A percentile compares a stretch with the other conserved stretches of the same genome.
Evolutionary conservation across 1,140 invertebrate genomes (phyloP).

Genomic region (Ephestia elutella): DNA sequence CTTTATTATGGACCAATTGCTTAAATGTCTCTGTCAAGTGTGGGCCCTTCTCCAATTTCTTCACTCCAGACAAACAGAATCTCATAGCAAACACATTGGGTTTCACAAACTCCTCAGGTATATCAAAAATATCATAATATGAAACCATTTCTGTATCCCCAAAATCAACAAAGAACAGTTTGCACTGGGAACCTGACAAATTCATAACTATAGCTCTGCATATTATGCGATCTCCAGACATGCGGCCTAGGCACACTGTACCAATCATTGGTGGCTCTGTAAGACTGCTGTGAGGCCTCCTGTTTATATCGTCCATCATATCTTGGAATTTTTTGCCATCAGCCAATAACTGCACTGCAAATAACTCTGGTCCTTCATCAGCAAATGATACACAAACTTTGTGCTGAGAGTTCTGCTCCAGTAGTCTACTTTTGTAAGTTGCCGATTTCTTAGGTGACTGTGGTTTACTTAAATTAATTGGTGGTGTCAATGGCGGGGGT

Average conservation of each 20-base stretch:
- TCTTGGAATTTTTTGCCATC: conserved; percentile 75
- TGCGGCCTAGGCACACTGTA: conserved; percentile 81
- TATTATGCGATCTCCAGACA: conserved; percentile 77
- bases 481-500: conserved; percentile 22
- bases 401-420: conserved; percentile 77
- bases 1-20: conserved; percentile 76
- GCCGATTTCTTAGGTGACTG: conserved; percentile 62
- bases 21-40: conserved; percentile 82
- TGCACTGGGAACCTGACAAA: conserved; percentile 75
- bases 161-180: conserved; percentile 86
- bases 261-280: conserved; percentile 79
- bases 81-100: conserved; percentile 82
- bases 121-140: conserved; percentile 80
- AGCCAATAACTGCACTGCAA: conserved; percentile 81
- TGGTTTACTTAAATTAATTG: conserved; percentile 30
- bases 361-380: conserved; percentile 83
- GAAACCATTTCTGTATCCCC: conserved; percentile 82
- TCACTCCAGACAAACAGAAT: conserved; percentile 81
- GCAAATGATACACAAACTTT: conserved; percentile 82
- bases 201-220: conserved; percentile 84
- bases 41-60: conserved; percentile 77
- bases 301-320: conserved; percentile 81
- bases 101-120: conserved; percentile 80
- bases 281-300: conserved; percentile 74
- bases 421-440: conserved; percentile 76